A percentile compares a stretch with the other conserved stretches of the same genome.
Conservation (phyloP, 1,140 invertebrate species). For the Cydia amplana region DNA sequence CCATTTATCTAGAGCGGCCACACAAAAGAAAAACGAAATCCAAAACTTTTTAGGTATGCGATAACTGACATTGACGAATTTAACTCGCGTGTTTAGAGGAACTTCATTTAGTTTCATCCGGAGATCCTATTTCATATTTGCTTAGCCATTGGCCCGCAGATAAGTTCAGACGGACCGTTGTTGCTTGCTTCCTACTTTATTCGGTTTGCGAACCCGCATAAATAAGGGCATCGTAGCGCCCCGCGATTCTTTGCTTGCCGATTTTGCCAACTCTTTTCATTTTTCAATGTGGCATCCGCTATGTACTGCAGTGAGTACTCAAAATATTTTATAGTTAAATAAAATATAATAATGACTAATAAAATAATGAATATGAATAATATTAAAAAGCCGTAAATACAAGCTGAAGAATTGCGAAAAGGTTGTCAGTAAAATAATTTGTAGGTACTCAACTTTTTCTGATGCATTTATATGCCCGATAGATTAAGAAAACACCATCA, state of each 20-base stretch:
- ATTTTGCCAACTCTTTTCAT: neutral
- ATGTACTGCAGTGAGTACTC: no score
- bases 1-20: slow-evolving; percentile 73
- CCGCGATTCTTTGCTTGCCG: slow-evolving; percentile 35
- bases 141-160: slow-evolving; percentile 62
- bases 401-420: neutral
- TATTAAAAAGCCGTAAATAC: no score
- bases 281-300: no score
- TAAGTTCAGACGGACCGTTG: slow-evolving; percentile 56
- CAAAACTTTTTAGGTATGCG: slow-evolving; percentile 78
- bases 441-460: neutral
- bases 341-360: no score
- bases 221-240: slow-evolving; percentile 56
- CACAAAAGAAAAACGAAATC: slow-evolving; percentile 76
- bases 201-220: slow-evolving; percentile 70
- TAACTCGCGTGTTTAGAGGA: slow-evolving; percentile 40
- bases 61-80: slow-evolving; percentile 69
- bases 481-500: slow-evolving; percentile 68
- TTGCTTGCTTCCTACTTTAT: slow-evolving; percentile 61
- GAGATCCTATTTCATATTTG: slow-evolving; percentile 63
- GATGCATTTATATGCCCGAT: slow-evolving; percentile 37
- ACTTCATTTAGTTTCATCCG: slow-evolving; percentile 47
- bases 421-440: neutral
- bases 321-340: no score
- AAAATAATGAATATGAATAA: no score